Conservation (phyloP, 2,113 vertebrate genomes). For the Prietella phreatophila region DNA sequence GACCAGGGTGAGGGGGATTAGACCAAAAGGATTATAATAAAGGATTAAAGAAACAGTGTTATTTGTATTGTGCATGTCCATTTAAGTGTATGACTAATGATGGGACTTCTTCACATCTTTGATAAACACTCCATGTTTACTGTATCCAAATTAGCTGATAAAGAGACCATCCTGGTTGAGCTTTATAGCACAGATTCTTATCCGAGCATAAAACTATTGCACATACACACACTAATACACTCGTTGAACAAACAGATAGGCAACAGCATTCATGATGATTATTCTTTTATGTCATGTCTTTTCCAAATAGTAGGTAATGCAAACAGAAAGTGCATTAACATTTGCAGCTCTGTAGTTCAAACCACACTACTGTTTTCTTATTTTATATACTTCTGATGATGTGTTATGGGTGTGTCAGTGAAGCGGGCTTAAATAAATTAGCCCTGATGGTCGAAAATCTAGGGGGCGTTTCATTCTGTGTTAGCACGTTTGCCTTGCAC, state of each 20-base stretch:
- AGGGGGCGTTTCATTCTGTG: not conserved
- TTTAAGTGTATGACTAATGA: not conserved
- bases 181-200: not conserved
- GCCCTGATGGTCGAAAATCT: not conserved
- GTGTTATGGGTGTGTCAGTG: not conserved
- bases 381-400: not conserved
- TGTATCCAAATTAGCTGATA: not conserved
- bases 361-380: not conserved
- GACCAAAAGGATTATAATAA: not conserved
- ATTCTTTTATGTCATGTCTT: not conserved
- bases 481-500: too few relatives aligned
- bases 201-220: not conserved
- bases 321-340: not conserved
- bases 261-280: too few relatives aligned
- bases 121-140: not conserved
- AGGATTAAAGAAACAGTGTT: conserved; percentile 25
- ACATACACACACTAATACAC: not conserved
- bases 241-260: not conserved
- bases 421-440: not conserved
- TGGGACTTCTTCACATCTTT: not conserved
- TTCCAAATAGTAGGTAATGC: not conserved
- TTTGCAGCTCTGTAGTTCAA: not conserved
- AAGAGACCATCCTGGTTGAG: not conserved
- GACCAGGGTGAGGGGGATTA: conserved; percentile 16
- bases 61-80: not conserved